Conservation (phyloP, 2,797 vertebrate genomes). For the Paramormyrops hopkinsi region DNA sequence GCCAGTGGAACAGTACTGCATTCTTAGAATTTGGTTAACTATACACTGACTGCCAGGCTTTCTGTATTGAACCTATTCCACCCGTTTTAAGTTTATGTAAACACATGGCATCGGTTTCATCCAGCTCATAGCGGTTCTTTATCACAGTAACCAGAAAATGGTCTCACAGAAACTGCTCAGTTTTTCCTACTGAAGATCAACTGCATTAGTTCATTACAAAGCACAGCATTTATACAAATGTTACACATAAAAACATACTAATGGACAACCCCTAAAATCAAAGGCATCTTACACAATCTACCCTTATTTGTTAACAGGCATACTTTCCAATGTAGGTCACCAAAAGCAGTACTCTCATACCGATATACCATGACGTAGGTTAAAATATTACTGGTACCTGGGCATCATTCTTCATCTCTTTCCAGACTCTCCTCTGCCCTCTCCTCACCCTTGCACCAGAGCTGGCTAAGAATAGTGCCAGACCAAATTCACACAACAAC, state of each 20-base stretch:
- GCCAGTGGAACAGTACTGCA: background rate
- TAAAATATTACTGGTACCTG: constrained; percentile 63
- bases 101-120: background rate
- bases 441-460: constrained; percentile 56
- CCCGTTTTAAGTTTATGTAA: background rate
- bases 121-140: background rate
- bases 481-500: constrained; percentile 87
- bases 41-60: background rate
- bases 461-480: constrained; percentile 85
- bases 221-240: background rate
- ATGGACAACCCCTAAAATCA: background rate
- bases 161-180: background rate
- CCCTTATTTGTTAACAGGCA: background rate
- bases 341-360: constrained; percentile 26
- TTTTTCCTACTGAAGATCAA: background rate
- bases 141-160: background rate
- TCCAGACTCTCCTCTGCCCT: constrained; percentile 56
- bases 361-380: constrained; percentile 30
- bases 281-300: background rate
- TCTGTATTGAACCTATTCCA: background rate
- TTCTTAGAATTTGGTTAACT: background rate
- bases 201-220: background rate
- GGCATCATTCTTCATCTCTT: constrained; percentile 64
- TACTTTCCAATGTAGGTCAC: background rate
- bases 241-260: background rate